Evolutionary conservation across 2,888 invertebrate species (phyloP).

Genomic region (Apotomis capreana): DNA sequence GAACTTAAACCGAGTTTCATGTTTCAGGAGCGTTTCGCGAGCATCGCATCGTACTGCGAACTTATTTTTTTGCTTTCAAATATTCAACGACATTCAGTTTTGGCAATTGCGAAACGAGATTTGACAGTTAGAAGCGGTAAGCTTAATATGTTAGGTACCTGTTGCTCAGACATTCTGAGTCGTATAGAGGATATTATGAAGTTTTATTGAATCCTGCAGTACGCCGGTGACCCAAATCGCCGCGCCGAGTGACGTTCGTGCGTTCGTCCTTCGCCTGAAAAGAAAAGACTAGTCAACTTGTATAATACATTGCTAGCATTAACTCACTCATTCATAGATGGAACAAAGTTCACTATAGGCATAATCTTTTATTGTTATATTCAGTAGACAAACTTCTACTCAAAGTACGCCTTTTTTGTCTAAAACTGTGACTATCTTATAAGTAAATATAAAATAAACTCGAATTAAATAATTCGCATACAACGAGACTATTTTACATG

Average conservation of each 20-base stretch:
- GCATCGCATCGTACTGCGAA: conserved; percentile 4
- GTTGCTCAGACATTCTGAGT: conserved; percentile 43
- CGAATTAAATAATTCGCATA: no score
- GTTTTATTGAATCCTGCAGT: conserved; percentile 78
- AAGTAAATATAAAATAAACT: no score
- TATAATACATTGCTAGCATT: conserved; percentile 42
- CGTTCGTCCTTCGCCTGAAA: conserved; percentile 64
- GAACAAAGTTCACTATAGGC: no score
- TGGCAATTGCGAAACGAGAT: conserved; percentile 4
- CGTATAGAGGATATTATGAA: conserved; percentile 64
- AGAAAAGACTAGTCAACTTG: conserved; percentile 53
- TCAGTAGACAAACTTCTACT: no score
- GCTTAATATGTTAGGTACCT: conserved; percentile 22
- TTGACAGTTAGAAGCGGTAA: conserved; percentile 1
- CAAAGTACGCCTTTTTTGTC: no score
- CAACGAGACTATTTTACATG: no score
- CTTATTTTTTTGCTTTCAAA: conserved; percentile 21
- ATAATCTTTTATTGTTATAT: no score
- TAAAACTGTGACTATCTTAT: no score
- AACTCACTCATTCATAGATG: background rate
- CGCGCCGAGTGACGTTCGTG: conserved; percentile 66
- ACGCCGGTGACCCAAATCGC: conserved; percentile 79
- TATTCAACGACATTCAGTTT: conserved; percentile 14
- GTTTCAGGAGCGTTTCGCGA: background rate
- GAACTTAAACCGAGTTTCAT: conserved; percentile 13